Evolutionary conservation across 2,113 vertebrate species (phyloP), one percentile per base, ranked within the genome.

Genomic region (Lethenteron camtschaticum): DNA sequence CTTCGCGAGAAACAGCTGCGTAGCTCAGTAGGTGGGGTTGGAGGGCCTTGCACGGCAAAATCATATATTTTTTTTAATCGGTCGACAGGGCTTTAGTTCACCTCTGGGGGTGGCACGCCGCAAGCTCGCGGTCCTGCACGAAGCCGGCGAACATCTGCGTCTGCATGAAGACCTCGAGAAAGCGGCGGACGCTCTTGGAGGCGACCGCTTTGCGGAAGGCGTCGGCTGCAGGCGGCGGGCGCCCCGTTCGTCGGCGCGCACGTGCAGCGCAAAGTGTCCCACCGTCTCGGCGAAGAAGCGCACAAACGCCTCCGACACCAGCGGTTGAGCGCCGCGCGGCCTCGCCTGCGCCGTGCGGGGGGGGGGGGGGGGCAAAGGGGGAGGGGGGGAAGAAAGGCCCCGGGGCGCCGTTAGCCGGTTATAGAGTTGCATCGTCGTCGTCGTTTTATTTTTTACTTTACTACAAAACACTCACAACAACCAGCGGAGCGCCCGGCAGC

Each of bases 91-190:
- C 6, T 41, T 41, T 41, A 41, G 41, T 41, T 41, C 41, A 41
- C 41, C 41, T 41, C 41, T 41, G 41, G 41, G 41, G 41, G 41
- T 41, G 41, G 74, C 87, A 87, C 95, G 96, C 71, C 94, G 81
- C 74, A 97, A 97, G 82, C 78, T 96, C 91, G 56, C 90, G 82
- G 78, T 99, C 95, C 81, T 99, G 95, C 77, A 99, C 95, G 80
- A 99, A 99, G 56, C 95, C 95, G 12, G 95, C 85, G 68, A 99
- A 99, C 95, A 99, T 99, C 81, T 99, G 95, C 58, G 95, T 96
- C 78, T 99, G 92, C 92, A 99, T 99, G 80, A 99, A 99, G 75
- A 97, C 90, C 56, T 95, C 91, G 72, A 99, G 82, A 79, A 99
- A 99, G 71, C 95, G 88, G 2, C 95, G 92, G 81, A 99, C 84